Percentiles rank a stretch among this genome's conserved stretches.
Evolutionary conservation across 2,888 invertebrate species (phyloP).

Genomic region (Chrysopilus asiliformis): DNA sequence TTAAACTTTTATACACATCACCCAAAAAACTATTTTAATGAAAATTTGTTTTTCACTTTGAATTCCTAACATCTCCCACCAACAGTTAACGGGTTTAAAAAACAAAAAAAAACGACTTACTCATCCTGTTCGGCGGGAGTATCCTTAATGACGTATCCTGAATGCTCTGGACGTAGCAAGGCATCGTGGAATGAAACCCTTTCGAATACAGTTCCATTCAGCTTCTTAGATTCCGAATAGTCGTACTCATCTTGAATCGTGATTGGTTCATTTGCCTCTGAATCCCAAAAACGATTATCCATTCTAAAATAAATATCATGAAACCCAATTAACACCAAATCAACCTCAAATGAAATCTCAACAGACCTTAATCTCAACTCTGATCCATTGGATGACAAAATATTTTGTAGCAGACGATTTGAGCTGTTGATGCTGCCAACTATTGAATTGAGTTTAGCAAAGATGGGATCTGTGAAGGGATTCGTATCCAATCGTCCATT

Average conservation of each 20-base stretch:
- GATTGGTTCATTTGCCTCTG: conserved; percentile 13
- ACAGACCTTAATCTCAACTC: conserved; percentile 24
- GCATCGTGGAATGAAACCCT: conserved; percentile 20
- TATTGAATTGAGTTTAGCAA: conserved; percentile 45
- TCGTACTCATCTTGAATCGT: conserved; percentile 20
- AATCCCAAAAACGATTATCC: conserved; percentile 27
- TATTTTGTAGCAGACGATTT: conserved; percentile 45
- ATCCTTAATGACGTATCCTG: conserved; percentile 30
- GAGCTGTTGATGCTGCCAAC: conserved; percentile 48
- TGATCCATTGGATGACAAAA: conserved; percentile 40
- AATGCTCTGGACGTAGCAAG: conserved; percentile 25
- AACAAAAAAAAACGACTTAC: conserved; percentile 8
- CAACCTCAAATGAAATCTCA: background rate
- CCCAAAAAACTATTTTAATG: background rate
- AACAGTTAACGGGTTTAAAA: no score
- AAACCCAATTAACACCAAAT: background rate
- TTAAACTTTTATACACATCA: no score
- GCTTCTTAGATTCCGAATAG: conserved; percentile 11
- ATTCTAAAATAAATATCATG: conserved; percentile 13
- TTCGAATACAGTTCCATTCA: conserved; percentile 20
- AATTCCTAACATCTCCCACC: background rate
- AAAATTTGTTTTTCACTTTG: background rate
- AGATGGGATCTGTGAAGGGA: conserved; percentile 43
- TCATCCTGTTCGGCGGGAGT: conserved; percentile 25
- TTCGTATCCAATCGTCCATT: conserved; percentile 33